Evolutionary conservation across 1,140 invertebrate genomes (phyloP), one percentile per base, ranked within the genome.

Genomic region (Cyclargus thomasi): DNA sequence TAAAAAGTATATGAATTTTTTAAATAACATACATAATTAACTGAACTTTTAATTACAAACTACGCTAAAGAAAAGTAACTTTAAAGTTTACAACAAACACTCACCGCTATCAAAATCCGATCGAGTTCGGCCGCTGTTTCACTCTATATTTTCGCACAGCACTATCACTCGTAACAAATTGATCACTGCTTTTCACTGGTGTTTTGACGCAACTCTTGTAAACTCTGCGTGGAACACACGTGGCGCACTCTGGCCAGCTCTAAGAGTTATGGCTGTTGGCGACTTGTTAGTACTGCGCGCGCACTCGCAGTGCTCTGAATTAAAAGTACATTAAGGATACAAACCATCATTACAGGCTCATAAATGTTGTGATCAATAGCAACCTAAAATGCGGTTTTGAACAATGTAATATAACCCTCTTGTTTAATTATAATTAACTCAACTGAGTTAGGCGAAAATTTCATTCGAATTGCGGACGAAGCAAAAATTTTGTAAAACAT

Each of bases 261-360:
- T 14, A 17, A 17, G 53, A 53, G 53, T 53, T 53, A 53, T 53
- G 53, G 53, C 16, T 17, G 53, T 17, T 17, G 53, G 16, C 16
- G 14, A 53, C n/a, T 53, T 17, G 53, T 53, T 53, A 53, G 53
- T 4, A n/a, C 16, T 53, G 53, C 53, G 53, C 53, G 53, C 53
- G 53, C 53, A 53, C 53, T 16, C 6, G 16, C 17, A 53, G 5
- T n/a, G 53, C 53, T 53, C 53, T n/a, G 53, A 53, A 53, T 53
- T 53, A 53, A 53, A 53, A 53, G 53, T 53, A 53, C 53, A 53
- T 53, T 6, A 53, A 16, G 53, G 17, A 53, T 53, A 53, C 16
- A 53, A 53, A 17, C 53, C 53, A 53, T 17, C 53, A 17, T 53
- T 53, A 17, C 17, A 53, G 53, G 5, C 53, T 17, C 53, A 53